Evolutionary conservation across 2,888 invertebrate genomes (phyloP), one percentile per base, ranked within the genome.

Genomic region (Idaea straminata): DNA sequence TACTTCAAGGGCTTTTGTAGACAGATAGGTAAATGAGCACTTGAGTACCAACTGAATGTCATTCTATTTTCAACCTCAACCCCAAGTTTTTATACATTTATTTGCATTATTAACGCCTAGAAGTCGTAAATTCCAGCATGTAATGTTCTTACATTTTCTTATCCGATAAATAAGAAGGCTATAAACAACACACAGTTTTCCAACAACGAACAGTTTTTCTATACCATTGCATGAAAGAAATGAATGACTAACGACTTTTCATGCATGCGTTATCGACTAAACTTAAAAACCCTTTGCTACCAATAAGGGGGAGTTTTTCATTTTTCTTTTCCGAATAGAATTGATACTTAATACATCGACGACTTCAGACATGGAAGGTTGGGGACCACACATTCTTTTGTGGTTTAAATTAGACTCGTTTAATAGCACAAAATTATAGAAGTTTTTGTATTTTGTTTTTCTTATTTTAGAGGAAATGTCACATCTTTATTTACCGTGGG

Each of bases 401-500:
- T 34, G 34, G 16, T 59, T 59, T 34, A 13, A 59, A 34, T 59
- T 59, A 7, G 34, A 59, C 15, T 58, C 16, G 58, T 15, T 5
- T 59, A 6, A 34, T 5, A 59, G 25, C 10, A 6, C 34, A 25
- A 7, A 25, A 16, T 59, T 13, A 59, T 15, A 15, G 15, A 59
- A 16, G 58, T 15, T 59, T 15, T 59, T 59, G 58, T 59, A 15
- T 2, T 7, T 13, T 59, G 5, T 59, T 15, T 59, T 5, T 15
- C 58, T 59, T 59, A 59, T 94, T 94, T 62, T 91, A 97, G 97
- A 97, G 91, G 97, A 97, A 93, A 95, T 97, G 90, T 95, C 96
- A 74, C 95, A 95, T 73, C 94, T 97, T 78, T 95, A 95, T 79
- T 94, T 96, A 80, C 96, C 96, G 66, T 97, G 97, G 96, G 96